phyloP scores from a whole-genome alignment of 2,797 vertebrate species.

The Parauchenoglanis ngamensis region DNA sequence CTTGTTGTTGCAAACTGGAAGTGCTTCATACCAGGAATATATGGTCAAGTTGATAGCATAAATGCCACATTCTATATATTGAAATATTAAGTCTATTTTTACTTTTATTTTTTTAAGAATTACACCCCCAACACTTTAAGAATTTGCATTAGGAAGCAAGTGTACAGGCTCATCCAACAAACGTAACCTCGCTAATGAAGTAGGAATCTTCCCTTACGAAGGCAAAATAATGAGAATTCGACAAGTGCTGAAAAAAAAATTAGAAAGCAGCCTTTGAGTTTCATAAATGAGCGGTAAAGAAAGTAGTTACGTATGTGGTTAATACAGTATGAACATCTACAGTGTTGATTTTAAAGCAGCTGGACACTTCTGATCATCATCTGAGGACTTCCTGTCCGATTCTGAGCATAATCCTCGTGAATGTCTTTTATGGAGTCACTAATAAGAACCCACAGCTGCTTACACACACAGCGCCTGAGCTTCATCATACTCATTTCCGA shows the following conservation, averaged over 20 bases:
- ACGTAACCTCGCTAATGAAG: neutral
- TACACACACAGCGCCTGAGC: neutral
- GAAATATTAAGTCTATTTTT: neutral
- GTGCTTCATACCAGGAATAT: too few relatives aligned
- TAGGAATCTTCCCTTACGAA: neutral
- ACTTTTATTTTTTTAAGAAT: too few relatives aligned
- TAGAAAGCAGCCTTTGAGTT: neutral
- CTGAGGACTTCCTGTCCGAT: neutral
- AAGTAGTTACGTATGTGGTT: neutral
- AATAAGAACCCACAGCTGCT: conserved; percentile 15
- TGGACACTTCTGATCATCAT: neutral
- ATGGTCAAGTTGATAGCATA: neutral
- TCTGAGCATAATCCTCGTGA: neutral
- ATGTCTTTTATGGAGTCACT: neutral
- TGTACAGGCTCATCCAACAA: neutral
- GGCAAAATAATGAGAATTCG: neutral
- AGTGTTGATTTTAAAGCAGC: neutral
- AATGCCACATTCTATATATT: neutral
- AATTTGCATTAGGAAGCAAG: neutral
- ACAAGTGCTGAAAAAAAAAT: neutral
- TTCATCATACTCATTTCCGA: neutral
- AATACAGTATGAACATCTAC: neutral
- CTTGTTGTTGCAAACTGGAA: too few relatives aligned
- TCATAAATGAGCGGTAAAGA: neutral
- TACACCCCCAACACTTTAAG: too few relatives aligned